Evolutionary conservation across 2,113 vertebrate genomes (phyloP).

Genomic region (Martes martes): DNA sequence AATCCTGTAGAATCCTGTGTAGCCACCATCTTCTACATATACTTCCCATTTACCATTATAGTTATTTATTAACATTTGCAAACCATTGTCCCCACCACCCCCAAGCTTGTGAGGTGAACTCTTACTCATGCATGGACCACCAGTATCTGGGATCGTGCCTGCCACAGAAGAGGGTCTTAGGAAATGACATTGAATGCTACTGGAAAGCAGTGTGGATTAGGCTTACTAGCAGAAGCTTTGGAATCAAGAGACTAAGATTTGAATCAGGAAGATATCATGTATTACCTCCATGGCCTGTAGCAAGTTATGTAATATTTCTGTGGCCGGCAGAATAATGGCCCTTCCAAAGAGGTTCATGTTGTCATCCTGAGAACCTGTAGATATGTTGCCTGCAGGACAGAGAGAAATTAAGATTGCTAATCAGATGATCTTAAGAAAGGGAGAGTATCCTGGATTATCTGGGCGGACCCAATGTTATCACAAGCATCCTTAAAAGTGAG

Average conservation of each 20-base stretch:
- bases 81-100: not conserved
- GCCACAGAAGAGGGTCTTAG: not conserved
- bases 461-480: not conserved
- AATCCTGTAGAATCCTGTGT: not conserved
- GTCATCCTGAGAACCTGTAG: not conserved
- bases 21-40: not conserved
- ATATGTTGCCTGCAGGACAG: not conserved
- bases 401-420: not conserved
- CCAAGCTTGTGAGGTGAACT: not conserved
- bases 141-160: not conserved
- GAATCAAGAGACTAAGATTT: not conserved
- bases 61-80: not conserved
- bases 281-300: not conserved
- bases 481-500: not conserved
- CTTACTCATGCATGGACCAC: not conserved
- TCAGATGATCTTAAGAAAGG: not conserved
- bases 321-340: not conserved
- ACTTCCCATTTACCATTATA: not conserved
- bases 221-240: not conserved
- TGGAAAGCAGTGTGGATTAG: not conserved
- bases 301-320: not conserved
- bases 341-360: not conserved
- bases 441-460: not conserved
- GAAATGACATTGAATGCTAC: not conserved
- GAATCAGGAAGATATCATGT: not conserved